Evolutionary conservation across 2,113 vertebrate genomes (phyloP).

Genomic region (Pangasianodon hypophthalmus): DNA sequence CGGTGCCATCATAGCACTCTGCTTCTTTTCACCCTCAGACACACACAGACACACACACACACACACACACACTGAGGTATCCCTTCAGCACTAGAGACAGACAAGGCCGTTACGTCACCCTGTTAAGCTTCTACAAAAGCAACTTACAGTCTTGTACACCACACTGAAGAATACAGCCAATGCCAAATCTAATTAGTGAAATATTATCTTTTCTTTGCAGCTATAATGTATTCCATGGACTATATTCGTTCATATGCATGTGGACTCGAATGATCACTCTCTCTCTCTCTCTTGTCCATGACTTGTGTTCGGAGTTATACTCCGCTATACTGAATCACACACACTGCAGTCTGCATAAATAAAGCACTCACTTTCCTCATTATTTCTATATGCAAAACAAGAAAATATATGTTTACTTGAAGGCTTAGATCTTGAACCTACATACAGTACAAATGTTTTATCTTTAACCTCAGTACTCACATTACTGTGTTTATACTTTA

Average conservation of each 20-base stretch:
- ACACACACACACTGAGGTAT: conserved; percentile 18
- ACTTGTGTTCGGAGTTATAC: background rate
- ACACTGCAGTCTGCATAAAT: conserved; percentile 6
- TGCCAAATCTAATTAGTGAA: background rate
- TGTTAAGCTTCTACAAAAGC: background rate
- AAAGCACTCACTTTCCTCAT: background rate
- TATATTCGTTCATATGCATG: background rate
- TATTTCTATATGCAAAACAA: background rate
- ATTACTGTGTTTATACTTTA: background rate
- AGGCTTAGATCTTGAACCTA: conserved; percentile 2
- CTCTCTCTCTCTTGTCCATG: background rate
- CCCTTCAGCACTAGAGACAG: background rate
- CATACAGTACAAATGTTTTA: background rate
- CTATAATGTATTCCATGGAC: background rate
- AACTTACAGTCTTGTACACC: background rate
- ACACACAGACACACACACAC: conserved; percentile 8
- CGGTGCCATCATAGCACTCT: conserved; percentile 21
- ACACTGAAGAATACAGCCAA: background rate
- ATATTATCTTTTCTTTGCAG: background rate
- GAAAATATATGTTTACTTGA: background rate
- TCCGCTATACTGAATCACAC: conserved; percentile 10
- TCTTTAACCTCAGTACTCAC: background rate
- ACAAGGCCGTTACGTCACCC: background rate
- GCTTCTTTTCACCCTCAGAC: conserved; percentile 16
- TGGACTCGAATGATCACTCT: background rate